Percentiles rank a stretch among this genome's conserved stretches.
These are phyloP conservation scores for Hirtodrosophila cameraria DNA, from an alignment of 2,888 invertebrate genomes.

Conservation along the genomic window DNA sequence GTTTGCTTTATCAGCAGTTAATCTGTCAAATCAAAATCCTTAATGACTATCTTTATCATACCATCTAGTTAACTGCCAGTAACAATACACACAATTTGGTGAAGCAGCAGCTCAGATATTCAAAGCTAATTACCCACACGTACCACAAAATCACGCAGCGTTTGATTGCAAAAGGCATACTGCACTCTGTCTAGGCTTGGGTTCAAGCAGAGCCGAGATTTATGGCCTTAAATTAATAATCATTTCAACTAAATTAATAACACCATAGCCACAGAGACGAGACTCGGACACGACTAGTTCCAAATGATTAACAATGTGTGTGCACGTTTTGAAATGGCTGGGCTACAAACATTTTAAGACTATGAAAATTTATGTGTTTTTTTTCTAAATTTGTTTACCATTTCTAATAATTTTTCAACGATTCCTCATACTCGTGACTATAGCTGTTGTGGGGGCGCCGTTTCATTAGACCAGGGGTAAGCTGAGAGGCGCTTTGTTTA, in stretches of 20 bases:
- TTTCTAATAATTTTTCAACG: constrained; percentile 54
- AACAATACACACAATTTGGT: constrained; percentile 42
- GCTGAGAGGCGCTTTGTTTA: constrained; percentile 48
- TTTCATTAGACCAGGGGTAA: constrained; percentile 8
- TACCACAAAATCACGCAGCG: constrained; percentile 52
- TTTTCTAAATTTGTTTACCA: constrained; percentile 58
- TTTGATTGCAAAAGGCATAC: background rate
- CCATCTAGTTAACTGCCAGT: background rate
- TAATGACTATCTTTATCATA: constrained; percentile 1
- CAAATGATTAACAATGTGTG: constrained; percentile 77
- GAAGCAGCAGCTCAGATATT: constrained; percentile 12
- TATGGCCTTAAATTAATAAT: constrained; percentile 75
- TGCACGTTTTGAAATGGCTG: constrained; percentile 31
- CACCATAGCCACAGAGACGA: constrained; percentile 15
- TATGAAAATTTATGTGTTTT: constrained; percentile 44
- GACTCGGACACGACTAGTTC: constrained; percentile 29
- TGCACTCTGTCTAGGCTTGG: background rate
- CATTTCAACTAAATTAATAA: constrained; percentile 79
- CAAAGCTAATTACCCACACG: constrained; percentile 75
- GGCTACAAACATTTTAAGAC: constrained; percentile 19
- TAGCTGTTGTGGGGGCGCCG: constrained; percentile 61
- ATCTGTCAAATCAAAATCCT: too few relatives aligned
- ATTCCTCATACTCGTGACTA: constrained; percentile 21
- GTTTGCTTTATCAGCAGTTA: too few relatives aligned
- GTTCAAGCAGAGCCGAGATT: constrained; percentile 61